These are phyloP conservation scores for Leptonema lineaticorne DNA, from an alignment of 1,140 invertebrate genomes.

Conservation along the genomic window DNA sequence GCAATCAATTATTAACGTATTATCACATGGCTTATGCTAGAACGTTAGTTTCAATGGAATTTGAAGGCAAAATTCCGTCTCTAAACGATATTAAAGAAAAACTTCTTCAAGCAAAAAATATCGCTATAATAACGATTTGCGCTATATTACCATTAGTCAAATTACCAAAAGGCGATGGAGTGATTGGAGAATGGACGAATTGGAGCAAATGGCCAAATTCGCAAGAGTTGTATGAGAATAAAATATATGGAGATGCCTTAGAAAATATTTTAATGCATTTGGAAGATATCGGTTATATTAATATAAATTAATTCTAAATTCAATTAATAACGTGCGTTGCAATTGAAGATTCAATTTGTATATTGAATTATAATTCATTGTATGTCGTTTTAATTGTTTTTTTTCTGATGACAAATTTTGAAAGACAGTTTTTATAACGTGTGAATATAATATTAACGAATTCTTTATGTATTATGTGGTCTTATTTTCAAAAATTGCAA, in stretches of 20 bases:
- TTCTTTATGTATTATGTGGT: too few relatives aligned
- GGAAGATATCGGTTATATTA: constrained; percentile 23
- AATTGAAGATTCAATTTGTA: too few relatives aligned
- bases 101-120: constrained; percentile 17
- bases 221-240: neutral
- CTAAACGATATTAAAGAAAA: constrained; percentile 19
- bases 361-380: too few relatives aligned
- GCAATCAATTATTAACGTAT: constrained; percentile 9
- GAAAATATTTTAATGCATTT: constrained; percentile 13
- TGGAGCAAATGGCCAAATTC: neutral
- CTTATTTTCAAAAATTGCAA: too few relatives aligned
- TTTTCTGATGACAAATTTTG: too few relatives aligned
- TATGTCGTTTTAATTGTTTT: too few relatives aligned
- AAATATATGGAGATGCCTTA: constrained; percentile 9
- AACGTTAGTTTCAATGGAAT: neutral
- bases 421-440: too few relatives aligned
- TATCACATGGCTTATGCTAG: constrained; percentile 14
- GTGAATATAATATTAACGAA: too few relatives aligned
- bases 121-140: constrained; percentile 32
- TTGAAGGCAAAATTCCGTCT: constrained; percentile 23
- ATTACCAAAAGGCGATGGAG: constrained; percentile 17
- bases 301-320: neutral
- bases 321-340: too few relatives aligned
- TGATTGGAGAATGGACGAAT: constrained; percentile 12
- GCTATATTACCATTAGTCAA: constrained; percentile 28